Conservation (phyloP, 2,113 vertebrate species). For the Myiopsitta monachus region DNA sequence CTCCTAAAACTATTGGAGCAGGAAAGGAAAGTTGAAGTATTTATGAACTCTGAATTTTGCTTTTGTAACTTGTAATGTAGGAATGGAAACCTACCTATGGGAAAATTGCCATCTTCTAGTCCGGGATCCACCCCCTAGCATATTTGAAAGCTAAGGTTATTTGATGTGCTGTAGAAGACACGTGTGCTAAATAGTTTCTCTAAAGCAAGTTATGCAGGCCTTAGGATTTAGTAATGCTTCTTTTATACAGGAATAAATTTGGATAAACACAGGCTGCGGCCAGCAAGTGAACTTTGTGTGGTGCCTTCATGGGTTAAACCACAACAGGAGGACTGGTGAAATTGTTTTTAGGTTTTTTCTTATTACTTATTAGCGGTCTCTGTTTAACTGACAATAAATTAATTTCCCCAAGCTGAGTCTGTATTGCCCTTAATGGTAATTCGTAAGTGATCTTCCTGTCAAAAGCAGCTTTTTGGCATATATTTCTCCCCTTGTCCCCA, state of each 20-base stretch:
- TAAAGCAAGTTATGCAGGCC: background rate
- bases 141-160: background rate
- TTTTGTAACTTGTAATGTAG: background rate
- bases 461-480: background rate
- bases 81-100: background rate
- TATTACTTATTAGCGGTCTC: background rate
- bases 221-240: background rate
- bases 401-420: background rate
- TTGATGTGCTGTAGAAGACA: background rate
- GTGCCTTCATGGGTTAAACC: background rate
- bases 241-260: background rate
- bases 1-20: background rate
- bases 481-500: background rate
- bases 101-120: background rate
- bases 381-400: background rate
- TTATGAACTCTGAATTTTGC: background rate
- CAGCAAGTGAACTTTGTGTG: background rate
- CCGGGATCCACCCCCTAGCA: background rate
- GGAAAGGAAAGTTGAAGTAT: background rate
- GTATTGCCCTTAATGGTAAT: background rate
- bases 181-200: background rate
- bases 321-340: background rate
- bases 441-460: background rate
- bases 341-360: background rate
- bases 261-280: background rate